A percentile compares a stretch with the other conserved stretches of the same genome.
These are phyloP conservation scores for Blennius ocellaris DNA, from an alignment of 2,113 vertebrate species.

Conservation along the genomic window DNA sequence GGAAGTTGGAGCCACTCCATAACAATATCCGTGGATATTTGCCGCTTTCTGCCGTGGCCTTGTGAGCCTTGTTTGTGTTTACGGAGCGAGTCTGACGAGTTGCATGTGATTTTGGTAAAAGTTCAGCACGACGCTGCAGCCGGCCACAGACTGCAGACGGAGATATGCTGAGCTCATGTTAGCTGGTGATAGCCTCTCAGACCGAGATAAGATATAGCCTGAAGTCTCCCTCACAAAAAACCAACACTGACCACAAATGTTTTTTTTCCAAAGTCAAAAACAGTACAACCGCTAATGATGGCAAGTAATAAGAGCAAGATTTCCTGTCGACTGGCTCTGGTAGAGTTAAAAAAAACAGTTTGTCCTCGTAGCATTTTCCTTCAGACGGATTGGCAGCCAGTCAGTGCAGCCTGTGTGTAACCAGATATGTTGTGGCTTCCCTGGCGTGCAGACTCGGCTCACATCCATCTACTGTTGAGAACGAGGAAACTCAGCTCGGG, in stretches of 20 bases:
- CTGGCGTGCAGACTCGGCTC: slow-evolving; percentile 41
- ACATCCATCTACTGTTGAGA: slow-evolving; percentile 35
- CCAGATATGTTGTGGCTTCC: slow-evolving; percentile 68
- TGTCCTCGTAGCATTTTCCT: slow-evolving; percentile 57
- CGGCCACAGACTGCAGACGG: background rate
- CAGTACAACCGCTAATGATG: slow-evolving; percentile 61
- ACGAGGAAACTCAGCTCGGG: slow-evolving; percentile 8
- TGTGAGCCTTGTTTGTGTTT: slow-evolving; percentile 31
- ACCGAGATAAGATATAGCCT: background rate
- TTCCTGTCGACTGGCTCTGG: slow-evolving; percentile 43
- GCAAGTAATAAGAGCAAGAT: slow-evolving; percentile 59
- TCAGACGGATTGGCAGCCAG: slow-evolving; percentile 71
- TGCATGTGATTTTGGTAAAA: slow-evolving; percentile 29
- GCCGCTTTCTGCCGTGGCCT: background rate
- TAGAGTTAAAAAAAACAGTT: slow-evolving; percentile 34
- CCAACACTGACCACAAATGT: background rate
- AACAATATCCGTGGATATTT: background rate
- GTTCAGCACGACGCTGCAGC: background rate
- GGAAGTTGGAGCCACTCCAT: background rate
- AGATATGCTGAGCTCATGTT: background rate
- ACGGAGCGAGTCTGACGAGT: slow-evolving; percentile 16
- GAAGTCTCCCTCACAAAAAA: background rate
- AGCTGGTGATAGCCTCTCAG: background rate
- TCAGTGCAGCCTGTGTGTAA: slow-evolving; percentile 66
- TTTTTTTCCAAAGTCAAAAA: slow-evolving; percentile 41